Conservation (phyloP, 30 jellyfish, hydroid and myxozoan species). For the Aurelia aurita complex sp. Pacific region DNA sequence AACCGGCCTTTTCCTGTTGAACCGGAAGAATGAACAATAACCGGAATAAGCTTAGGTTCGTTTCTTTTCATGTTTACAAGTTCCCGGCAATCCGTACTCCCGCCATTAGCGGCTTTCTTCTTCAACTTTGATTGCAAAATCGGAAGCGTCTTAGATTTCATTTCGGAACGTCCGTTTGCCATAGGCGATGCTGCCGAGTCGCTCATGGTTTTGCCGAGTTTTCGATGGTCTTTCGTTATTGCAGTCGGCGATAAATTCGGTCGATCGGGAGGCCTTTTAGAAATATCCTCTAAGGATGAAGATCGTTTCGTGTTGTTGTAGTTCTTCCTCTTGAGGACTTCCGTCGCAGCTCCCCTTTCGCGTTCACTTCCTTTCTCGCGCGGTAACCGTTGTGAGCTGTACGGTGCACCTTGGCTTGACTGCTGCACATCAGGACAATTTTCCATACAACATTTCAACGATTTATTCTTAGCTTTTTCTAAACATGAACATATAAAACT, state of each 20-base stretch:
- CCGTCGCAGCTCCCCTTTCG: constrained; percentile 24
- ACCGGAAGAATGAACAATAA: constrained; percentile 57
- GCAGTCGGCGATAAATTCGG: background rate
- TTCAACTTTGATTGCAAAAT: constrained; percentile 40
- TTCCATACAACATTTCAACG: constrained; percentile 53
- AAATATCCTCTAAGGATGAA: constrained; percentile 32
- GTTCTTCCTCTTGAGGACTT: constrained; percentile 36
- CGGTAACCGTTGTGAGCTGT: constrained; percentile 65
- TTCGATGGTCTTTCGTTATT: background rate
- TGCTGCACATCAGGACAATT: constrained; percentile 46
- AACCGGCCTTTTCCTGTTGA: constrained; percentile 9
- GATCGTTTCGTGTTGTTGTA: constrained; percentile 20
- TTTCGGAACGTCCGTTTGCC: background rate
- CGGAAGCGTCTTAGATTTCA: constrained; percentile 31
- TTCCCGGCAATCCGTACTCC: constrained; percentile 20
- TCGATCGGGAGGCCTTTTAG: background rate
- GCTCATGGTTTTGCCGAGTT: background rate
- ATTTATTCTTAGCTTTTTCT: constrained; percentile 55
- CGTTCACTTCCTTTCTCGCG: constrained; percentile 14
- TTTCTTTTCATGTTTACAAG: constrained; percentile 1
- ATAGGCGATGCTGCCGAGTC: background rate
- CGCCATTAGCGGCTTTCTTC: constrained; percentile 23
- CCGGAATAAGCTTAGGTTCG: constrained; percentile 64
- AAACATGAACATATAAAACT: constrained; percentile 74
- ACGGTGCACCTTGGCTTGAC: constrained; percentile 29